Conservation (phyloP, 2,113 vertebrate species). For the Caloenas nicobarica region DNA sequence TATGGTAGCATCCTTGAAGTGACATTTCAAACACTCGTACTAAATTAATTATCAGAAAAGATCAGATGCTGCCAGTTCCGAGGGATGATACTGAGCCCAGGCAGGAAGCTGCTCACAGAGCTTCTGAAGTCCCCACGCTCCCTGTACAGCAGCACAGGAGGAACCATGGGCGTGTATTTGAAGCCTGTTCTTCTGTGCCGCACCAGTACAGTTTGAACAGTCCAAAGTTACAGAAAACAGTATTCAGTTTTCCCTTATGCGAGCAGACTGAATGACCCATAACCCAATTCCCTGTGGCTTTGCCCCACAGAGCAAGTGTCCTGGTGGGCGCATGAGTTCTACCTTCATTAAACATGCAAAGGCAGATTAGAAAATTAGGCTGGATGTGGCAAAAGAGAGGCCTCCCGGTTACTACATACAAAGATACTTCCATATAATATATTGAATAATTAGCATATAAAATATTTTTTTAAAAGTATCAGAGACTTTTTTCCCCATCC, state of each 20-base stretch:
- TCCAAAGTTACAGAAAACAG: accelerated
- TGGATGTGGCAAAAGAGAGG: not conserved
- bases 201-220: not conserved
- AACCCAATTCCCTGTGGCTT: not conserved
- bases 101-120: not conserved
- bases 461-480: not conserved
- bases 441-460: not conserved
- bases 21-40: not conserved
- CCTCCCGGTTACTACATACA: not conserved
- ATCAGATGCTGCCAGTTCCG: not conserved
- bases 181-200: not conserved
- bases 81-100: not conserved
- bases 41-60: constrained; percentile 10
- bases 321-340: not conserved
- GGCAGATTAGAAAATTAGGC: not conserved
- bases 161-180: accelerated
- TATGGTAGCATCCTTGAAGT: not conserved
- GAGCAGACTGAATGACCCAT: not conserved
- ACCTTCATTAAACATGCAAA: not conserved
- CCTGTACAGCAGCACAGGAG: not conserved
- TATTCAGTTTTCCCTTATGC: not conserved
- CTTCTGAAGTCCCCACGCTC: not conserved
- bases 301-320: not conserved
- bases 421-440: not conserved
- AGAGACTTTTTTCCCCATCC: not conserved